A percentile compares a stretch with the other conserved stretches of the same genome.
phyloP scores from a whole-genome alignment of 1,140 invertebrate genomes.

The Euura lappo region DNA sequence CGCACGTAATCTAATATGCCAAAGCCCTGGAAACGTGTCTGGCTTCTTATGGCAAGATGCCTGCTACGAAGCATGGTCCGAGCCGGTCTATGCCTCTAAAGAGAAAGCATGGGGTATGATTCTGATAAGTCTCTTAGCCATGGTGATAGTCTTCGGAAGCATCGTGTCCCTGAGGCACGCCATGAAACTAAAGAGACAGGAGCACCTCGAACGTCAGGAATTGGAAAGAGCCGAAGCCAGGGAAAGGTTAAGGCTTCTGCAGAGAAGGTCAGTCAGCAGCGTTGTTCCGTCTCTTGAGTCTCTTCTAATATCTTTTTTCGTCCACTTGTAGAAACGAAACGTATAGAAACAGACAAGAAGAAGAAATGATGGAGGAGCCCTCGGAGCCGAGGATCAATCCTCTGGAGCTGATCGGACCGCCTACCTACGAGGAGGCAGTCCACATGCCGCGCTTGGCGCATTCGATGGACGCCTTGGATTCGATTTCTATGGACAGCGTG shows the following conservation, averaged over 20 bases:
- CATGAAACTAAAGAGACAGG: constrained; percentile 62
- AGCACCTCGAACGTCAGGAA: constrained; percentile 51
- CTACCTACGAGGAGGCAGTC: constrained; percentile 76
- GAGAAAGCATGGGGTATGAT: constrained; percentile 69
- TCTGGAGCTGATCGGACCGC: constrained; percentile 69
- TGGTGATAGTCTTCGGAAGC: constrained; percentile 62
- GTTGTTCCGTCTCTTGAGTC: neutral
- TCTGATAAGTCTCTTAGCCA: constrained; percentile 40
- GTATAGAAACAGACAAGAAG: constrained; percentile 54
- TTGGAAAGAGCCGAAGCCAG: constrained; percentile 62
- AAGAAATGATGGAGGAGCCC: constrained; percentile 55
- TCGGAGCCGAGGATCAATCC: constrained; percentile 64
- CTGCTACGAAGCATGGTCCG: constrained; percentile 66
- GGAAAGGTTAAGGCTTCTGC: constrained; percentile 66
- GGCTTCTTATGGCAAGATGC: constrained; percentile 71
- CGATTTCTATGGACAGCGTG: constrained; percentile 30
- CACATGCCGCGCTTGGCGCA: constrained; percentile 66
- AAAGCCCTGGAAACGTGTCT: constrained; percentile 65
- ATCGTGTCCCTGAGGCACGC: constrained; percentile 56
- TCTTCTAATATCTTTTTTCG: neutral
- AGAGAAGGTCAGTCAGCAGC: constrained; percentile 58
- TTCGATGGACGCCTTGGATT: constrained; percentile 49
- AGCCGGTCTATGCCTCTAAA: constrained; percentile 44
- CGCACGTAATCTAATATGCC: constrained; percentile 58
- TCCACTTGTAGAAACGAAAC: too few relatives aligned